phyloP scores from a whole-genome alignment of 2,113 vertebrate species.

The Tretioscincus oriximinensis region DNA sequence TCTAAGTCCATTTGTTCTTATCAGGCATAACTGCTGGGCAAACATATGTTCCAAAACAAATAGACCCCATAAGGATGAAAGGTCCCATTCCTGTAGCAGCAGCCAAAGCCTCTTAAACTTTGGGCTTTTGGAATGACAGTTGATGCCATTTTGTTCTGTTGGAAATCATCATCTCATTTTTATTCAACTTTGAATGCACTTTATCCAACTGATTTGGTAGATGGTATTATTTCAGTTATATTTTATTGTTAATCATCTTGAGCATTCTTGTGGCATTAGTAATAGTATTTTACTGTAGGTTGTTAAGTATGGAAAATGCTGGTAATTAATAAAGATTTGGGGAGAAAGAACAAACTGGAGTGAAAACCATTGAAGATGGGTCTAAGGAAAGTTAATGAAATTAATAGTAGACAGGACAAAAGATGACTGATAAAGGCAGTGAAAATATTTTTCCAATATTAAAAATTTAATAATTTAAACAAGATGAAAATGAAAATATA shows the following conservation, averaged over 20 bases:
- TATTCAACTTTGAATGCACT: not conserved
- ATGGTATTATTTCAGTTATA: not conserved
- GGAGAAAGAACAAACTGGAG: slow-evolving; percentile 13
- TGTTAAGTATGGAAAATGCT: not conserved
- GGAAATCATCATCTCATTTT: not conserved
- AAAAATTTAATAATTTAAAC: not conserved
- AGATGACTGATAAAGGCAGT: not conserved
- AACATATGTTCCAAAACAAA: too few species aligned
- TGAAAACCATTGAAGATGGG: not conserved
- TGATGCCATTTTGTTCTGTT: not conserved
- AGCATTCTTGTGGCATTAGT: not conserved
- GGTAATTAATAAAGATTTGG: not conserved
- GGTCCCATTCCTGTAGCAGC: too few species aligned
- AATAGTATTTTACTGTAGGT: not conserved
- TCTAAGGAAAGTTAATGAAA: slow-evolving; percentile 29
- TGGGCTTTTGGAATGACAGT: not conserved
- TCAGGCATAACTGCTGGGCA: too few species aligned
- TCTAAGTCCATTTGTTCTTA: too few species aligned
- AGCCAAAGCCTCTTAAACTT: not conserved
- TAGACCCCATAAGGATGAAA: too few species aligned
- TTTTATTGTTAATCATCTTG: not conserved
- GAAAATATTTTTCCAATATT: too few species aligned
- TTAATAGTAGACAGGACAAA: slow-evolving; percentile 20
- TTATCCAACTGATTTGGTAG: not conserved
- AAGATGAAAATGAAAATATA: slow-evolving; percentile 28